Base-by-base conservation (phyloP, 1,140 invertebrate species). In the Lepidurus apus region DNA sequence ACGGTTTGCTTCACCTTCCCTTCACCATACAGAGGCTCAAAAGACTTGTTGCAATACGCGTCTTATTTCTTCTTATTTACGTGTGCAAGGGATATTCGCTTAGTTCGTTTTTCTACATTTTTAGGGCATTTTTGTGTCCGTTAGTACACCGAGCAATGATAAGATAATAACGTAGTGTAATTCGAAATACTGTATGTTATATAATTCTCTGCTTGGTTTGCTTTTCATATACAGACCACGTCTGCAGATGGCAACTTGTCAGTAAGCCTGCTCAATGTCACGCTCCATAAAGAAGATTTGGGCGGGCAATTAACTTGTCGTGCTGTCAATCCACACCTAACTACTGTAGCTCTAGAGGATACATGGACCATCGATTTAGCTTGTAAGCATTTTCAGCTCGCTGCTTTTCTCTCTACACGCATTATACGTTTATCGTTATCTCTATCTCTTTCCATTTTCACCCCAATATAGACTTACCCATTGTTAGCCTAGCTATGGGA, bases 401-500 rank as follows among this genome's bases (percentile, higher is more conserved):
- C 0, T 75, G 43, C 74, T 17, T 26, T 75, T 26, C 0, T 75
- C 24, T 75, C 74, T 75, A n/a, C 26, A 11, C 42, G 13, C 21
- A 42, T 75, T 0, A 42, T 75, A 26, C 17, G 7, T 26, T n/a
- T 73, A n/a, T 75, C 24, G 7, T 77, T 77, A 10, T 73, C 44
- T 77, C 42, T 78, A 21, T 65, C 75, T 21, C 79, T 42, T 7
- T 65, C 1, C 21, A 13, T 65, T 21, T 65, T 21, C 21, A 13
- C 73, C n/a, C 75, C 53, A 79, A 47, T 88, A 80, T 86, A 92
- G 91, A 91, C 87, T 87, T 89, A 81, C 92, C 92, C n/a, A 88
- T 91, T 75, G 91, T 93, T 21, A 88, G 88, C 74, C 85, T 94
- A 44, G 91, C 90, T 85, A 92, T 94, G 89, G 93, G 93, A 34